These are phyloP conservation scores for Lytechinus pictus DNA, from an alignment of 35 echinoderm and acorn worm genomes.

Conservation along the genomic window DNA sequence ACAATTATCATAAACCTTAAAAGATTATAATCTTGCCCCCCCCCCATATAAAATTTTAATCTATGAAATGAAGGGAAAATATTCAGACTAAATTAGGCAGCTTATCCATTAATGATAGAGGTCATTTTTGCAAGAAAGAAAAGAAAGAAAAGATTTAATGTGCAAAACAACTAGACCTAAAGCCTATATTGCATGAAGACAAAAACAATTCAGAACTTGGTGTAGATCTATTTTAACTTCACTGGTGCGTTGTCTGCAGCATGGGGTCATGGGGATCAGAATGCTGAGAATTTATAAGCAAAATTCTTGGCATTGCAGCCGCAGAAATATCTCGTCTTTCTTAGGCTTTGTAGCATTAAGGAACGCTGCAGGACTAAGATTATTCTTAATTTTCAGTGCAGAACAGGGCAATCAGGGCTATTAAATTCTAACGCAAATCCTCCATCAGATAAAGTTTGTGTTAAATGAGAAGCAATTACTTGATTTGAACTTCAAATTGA, in stretches of 20 bases:
- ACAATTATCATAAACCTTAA: too few relatives aligned
- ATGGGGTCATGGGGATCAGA: not conserved
- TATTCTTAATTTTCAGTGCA: not conserved
- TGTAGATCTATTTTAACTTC: not conserved
- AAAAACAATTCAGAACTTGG: not conserved
- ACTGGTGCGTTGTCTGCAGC: not conserved
- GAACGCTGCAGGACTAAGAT: not conserved
- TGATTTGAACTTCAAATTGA: not conserved
- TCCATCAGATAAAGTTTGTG: not conserved
- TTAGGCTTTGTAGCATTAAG: not conserved
- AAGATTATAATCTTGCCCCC: too few relatives aligned
- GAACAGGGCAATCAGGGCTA: not conserved
- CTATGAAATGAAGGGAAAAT: too few relatives aligned
- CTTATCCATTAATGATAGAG: too few relatives aligned
- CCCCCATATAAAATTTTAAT: too few relatives aligned
- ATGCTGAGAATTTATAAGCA: conserved; percentile 11
- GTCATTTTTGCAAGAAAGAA: too few relatives aligned
- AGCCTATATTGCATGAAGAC: not conserved
- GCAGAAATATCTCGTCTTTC: conserved; percentile 3
- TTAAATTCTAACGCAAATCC: not conserved
- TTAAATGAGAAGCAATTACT: not conserved
- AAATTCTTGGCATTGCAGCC: not conserved
- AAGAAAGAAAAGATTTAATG: too few relatives aligned
- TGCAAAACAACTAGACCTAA: not conserved
- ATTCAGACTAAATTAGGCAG: too few relatives aligned